Evolutionary conservation across 2,888 invertebrate species (phyloP).

Genomic region (Ormia ochracea): DNA sequence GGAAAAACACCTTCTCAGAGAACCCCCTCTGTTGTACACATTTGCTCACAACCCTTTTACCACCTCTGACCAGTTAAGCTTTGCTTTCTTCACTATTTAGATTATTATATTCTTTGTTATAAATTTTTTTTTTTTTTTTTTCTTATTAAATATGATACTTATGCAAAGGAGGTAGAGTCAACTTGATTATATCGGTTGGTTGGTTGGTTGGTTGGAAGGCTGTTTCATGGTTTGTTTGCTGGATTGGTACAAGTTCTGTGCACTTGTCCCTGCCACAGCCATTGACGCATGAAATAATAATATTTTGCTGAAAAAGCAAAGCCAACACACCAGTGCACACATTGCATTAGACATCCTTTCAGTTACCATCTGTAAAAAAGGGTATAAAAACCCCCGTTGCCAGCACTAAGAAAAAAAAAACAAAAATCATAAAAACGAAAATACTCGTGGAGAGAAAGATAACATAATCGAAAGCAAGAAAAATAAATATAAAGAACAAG

Average conservation of each 20-base stretch:
- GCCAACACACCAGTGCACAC: slow-evolving; percentile 19
- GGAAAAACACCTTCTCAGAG: too few species aligned
- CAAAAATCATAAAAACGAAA: too few species aligned
- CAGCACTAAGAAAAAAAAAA: slow-evolving; percentile 28
- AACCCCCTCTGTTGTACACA: too few species aligned
- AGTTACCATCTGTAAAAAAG: background rate
- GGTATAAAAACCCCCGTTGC: slow-evolving; percentile 27
- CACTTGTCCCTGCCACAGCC: slow-evolving; percentile 58
- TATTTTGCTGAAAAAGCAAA: slow-evolving; percentile 54
- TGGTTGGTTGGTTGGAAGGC: slow-evolving; percentile 24
- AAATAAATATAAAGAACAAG: slow-evolving; percentile 63
- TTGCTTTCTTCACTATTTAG: slow-evolving; percentile 22
- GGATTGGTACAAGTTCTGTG: slow-evolving; percentile 31
- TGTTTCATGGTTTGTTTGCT: slow-evolving; percentile 11
- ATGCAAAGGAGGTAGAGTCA: slow-evolving; percentile 13
- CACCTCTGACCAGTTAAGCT: slow-evolving; percentile 19
- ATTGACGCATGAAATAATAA: slow-evolving; percentile 61
- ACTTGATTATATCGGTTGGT: slow-evolving; percentile 39
- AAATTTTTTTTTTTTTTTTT: slow-evolving; percentile 18
- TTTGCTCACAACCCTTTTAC: background rate
- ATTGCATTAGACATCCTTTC: background rate
- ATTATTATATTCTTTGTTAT: slow-evolving; percentile 37
- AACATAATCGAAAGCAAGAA: slow-evolving; percentile 57
- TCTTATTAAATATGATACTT: slow-evolving; percentile 39
- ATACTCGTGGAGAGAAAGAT: background rate